Conservation (phyloP, 2,113 vertebrate genomes). For the Aythya baeri region DNA sequence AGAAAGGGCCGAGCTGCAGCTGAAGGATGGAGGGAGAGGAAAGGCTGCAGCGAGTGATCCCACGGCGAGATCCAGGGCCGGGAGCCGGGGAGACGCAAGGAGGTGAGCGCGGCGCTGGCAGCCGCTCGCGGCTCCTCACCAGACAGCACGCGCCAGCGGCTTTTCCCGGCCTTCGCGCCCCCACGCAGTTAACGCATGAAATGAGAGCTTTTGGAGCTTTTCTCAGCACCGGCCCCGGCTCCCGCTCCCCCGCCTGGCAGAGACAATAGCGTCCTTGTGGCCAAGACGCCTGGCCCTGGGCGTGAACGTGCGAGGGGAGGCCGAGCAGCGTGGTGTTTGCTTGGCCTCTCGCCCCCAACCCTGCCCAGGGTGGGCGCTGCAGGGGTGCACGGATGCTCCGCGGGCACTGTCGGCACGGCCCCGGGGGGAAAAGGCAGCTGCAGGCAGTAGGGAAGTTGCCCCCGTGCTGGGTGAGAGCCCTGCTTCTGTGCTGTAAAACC, state of each 20-base stretch:
- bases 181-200: background rate
- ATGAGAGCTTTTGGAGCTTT: rapidly evolving
- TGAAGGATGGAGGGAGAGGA: background rate
- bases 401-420: background rate
- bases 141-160: background rate
- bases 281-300: background rate
- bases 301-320: rapidly evolving
- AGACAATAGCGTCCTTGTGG: constrained; percentile 5
- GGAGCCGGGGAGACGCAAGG: background rate
- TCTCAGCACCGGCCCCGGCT: background rate
- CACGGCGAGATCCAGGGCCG: background rate
- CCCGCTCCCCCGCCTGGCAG: background rate
- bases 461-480: background rate
- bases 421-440: background rate
- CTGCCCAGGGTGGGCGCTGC: background rate
- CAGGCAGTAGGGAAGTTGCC: background rate
- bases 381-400: background rate
- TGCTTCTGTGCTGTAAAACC: background rate
- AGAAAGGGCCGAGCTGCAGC: background rate
- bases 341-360: background rate
- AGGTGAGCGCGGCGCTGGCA: background rate
- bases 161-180: background rate
- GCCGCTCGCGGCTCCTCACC: background rate
- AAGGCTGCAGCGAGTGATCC: background rate
- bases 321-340: background rate